Evolutionary conservation across 2,888 invertebrate species (phyloP).

Genomic region (Callimorpha dominula): DNA sequence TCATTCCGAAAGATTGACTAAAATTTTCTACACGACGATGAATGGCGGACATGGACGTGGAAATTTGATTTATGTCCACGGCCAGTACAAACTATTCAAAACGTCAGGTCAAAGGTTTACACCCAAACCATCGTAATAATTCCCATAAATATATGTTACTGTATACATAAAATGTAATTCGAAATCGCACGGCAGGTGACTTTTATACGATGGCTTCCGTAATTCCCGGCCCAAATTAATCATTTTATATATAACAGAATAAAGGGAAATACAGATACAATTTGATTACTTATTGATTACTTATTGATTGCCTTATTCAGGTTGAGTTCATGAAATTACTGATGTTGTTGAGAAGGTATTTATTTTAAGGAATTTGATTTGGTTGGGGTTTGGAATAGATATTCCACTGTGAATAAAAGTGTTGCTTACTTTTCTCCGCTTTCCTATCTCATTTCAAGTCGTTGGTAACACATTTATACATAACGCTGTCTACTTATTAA

Average conservation of each 20-base stretch:
- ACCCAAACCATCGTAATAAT: neutral
- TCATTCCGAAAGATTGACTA: no score
- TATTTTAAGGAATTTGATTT: neutral
- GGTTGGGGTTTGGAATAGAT: neutral
- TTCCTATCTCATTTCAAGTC: no score
- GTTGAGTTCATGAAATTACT: constrained; percentile 31
- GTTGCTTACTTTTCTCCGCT: no score
- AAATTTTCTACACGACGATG: no score
- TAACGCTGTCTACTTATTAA: no score
- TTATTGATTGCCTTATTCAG: constrained; percentile 14
- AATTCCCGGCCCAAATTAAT: constrained; percentile 44
- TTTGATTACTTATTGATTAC: constrained; percentile 1
- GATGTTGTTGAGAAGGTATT: constrained; percentile 6
- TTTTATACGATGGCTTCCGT: constrained; percentile 52
- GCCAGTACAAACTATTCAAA: no score
- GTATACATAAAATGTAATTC: neutral
- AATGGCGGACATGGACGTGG: no score
- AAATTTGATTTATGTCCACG: no score
- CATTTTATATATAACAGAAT: constrained; percentile 8
- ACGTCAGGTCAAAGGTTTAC: no score
- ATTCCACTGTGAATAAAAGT: constrained; percentile 18
- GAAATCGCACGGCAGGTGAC: neutral
- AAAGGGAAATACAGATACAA: neutral
- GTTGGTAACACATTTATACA: no score
- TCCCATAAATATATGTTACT: neutral